A percentile compares a stretch with the other conserved stretches of the same genome.
Conservation (phyloP, 2,113 vertebrate genomes). For the Clarias macrocephalus region DNA sequence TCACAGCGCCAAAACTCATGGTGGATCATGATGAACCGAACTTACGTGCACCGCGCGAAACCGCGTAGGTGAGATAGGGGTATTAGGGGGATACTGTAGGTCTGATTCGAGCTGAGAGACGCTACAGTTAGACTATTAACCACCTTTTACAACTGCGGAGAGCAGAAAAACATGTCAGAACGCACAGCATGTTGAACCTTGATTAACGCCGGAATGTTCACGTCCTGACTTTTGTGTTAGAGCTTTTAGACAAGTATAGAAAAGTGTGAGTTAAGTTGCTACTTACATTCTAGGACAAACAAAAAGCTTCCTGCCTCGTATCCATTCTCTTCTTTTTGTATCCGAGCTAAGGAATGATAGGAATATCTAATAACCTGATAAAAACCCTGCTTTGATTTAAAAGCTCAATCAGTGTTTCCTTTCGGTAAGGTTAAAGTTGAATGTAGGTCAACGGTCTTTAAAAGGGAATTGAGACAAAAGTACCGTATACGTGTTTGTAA, state of each 20-base stretch:
- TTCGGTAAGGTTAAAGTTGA: neutral
- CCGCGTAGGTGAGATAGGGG: too few species aligned
- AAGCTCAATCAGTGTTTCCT: neutral
- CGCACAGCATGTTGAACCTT: neutral
- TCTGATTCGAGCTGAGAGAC: neutral
- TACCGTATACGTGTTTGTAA: conserved; percentile 2
- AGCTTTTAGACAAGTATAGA: neutral
- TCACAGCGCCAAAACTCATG: too few species aligned
- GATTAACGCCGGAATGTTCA: neutral
- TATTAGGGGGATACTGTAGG: too few species aligned
- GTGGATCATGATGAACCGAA: too few species aligned
- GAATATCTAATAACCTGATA: neutral
- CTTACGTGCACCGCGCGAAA: too few species aligned
- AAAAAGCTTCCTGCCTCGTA: neutral
- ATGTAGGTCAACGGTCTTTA: neutral
- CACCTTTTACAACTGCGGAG: neutral
- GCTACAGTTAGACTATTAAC: neutral
- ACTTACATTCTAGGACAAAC: neutral
- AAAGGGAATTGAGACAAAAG: neutral
- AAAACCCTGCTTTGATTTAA: neutral
- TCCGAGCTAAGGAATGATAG: neutral
- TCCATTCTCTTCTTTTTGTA: neutral
- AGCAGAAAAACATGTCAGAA: neutral
- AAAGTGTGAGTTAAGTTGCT: neutral
- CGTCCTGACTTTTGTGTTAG: neutral